phyloP scores from a whole-genome alignment of 2,113 vertebrate species.

The Odocoileus virginianus region DNA sequence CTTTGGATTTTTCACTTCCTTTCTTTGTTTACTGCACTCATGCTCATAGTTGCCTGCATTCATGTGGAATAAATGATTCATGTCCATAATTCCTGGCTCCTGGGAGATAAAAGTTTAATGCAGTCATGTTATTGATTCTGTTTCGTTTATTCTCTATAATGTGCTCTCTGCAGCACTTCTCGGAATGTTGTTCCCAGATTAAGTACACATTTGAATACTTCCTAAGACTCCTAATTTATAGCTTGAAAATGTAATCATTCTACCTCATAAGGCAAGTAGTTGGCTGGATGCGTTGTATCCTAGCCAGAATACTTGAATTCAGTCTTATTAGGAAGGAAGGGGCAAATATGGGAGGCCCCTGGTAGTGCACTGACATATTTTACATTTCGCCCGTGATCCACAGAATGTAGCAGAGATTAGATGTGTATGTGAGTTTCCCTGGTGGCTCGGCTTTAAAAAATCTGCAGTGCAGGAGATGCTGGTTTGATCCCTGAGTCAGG shows the following conservation, averaged over 20 bases:
- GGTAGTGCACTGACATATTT: not conserved
- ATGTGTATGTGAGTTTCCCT: not conserved
- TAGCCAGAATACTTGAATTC: conserved; percentile 27
- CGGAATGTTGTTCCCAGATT: not conserved
- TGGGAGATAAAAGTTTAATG: conserved; percentile 58
- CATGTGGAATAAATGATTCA: conserved; percentile 69
- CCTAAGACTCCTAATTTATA: conserved; percentile 29
- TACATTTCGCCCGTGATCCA: not conserved
- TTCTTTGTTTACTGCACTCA: conserved; percentile 65
- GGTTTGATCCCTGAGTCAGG: not conserved
- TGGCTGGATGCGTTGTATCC: conserved; percentile 27
- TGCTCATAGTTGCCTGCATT: conserved; percentile 44
- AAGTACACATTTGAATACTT: conserved; percentile 28
- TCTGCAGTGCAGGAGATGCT: not conserved
- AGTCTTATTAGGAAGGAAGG: not conserved
- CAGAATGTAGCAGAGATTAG: not conserved
- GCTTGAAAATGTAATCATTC: conserved; percentile 23
- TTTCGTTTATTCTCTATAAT: conserved; percentile 2
- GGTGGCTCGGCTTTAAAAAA: not conserved
- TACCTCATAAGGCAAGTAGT: not conserved
- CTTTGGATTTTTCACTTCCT: conserved; percentile 72
- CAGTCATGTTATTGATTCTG: conserved; percentile 46
- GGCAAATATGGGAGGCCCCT: not conserved
- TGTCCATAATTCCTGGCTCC: conserved; percentile 54
- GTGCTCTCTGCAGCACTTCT: not conserved